Evolutionary conservation across 2,888 invertebrate genomes (phyloP), one percentile per base, ranked within the genome.

Genomic region (Morpho achilles): DNA sequence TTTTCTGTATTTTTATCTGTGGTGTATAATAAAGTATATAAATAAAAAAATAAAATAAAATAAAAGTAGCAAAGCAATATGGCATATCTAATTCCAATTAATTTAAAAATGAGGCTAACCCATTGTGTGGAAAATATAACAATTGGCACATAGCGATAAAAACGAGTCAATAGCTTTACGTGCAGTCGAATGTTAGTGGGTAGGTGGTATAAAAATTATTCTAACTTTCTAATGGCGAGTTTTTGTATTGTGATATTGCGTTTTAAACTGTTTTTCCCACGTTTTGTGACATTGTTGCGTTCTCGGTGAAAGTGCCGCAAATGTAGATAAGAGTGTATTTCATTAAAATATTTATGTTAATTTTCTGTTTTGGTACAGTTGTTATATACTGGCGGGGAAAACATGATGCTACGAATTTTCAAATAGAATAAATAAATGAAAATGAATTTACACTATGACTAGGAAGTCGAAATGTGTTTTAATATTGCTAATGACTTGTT

Each of bases 141-240:
- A 44, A 50, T 32, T n/a, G 16, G 8, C 42, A 39, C 7, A 51
- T 32, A 32, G 4, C 32, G 32, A 32, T 42, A 48, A 32, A 23
- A 57, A 56, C 22, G 40, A 40, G 50, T 41, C 7, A 45, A 56
- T 42, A 41, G 53, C 47, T 60, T 51, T 42, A 58, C 47, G 10
- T 50, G 46, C 49, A 54, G 49, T n/a, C 32, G 48, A 42, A 53
- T 51, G 42, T 23, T 5, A 32, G 32, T 32, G 32, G 32, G 32
- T 32, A 48, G 10, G 43, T 58, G 44, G 43, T 52, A 48, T 22
- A 51, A 57, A 53, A 45, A 55, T 41, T 46, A 52, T 44, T 46
- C 47, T 10, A 50, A 60, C 58, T 61, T 61, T 61, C 61, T 55
- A 58, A 42, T 51, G 55, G 7, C 40, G 43, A 43, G 44, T 51